phyloP scores from a whole-genome alignment of 2,888 invertebrate species.

The Tholera decimalis region DNA sequence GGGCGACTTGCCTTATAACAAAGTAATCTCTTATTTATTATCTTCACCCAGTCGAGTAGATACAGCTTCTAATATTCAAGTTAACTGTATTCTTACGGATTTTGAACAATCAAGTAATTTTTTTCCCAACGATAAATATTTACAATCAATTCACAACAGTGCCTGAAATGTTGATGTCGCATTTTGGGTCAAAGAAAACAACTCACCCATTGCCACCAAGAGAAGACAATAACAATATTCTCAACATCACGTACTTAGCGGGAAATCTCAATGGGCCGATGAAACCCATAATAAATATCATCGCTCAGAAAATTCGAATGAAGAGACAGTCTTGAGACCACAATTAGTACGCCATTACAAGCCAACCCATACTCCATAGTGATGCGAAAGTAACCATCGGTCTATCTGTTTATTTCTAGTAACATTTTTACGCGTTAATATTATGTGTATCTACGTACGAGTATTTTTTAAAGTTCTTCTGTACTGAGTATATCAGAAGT shows the following conservation, averaged over 20 bases:
- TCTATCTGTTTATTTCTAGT: neutral
- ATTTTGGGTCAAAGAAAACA: constrained; percentile 26
- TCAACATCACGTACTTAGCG: constrained; percentile 45
- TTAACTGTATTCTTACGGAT: neutral
- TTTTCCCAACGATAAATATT: too few species aligned
- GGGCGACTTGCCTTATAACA: too few species aligned
- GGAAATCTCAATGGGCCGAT: constrained; percentile 45
- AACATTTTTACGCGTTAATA: too few species aligned
- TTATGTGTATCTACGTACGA: too few species aligned
- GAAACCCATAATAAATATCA: constrained; percentile 59
- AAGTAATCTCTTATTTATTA: neutral
- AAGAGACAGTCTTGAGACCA: constrained; percentile 59
- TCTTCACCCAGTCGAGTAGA: neutral
- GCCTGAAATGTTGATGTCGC: constrained; percentile 18
- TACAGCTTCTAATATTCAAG: neutral
- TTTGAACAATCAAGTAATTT: neutral
- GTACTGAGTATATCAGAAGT: too few species aligned
- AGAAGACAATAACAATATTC: constrained; percentile 47
- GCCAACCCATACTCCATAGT: constrained; percentile 57
- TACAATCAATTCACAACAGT: constrained; percentile 39
- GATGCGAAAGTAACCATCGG: neutral
- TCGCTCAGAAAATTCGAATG: constrained; percentile 53
- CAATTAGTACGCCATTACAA: constrained; percentile 78
- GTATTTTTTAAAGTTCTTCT: too few species aligned
- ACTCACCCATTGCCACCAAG: constrained; percentile 6